Percentiles rank a stretch among this genome's conserved stretches.
Evolutionary conservation across 2,113 vertebrate genomes (phyloP).

Genomic region (Pardalotus punctatus): DNA sequence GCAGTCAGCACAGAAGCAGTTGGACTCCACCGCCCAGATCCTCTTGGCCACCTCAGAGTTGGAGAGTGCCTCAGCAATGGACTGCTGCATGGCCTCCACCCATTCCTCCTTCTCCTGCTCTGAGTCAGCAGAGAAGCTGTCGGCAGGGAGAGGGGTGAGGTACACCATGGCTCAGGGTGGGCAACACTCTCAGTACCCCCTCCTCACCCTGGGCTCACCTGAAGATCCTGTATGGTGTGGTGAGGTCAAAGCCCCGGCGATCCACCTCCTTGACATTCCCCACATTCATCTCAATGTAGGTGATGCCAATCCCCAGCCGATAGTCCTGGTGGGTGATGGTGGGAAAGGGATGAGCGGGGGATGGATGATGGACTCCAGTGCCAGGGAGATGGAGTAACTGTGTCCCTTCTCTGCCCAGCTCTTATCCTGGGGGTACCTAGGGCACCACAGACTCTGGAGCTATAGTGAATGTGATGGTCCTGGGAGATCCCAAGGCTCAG

Average conservation of each 20-base stretch:
- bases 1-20: constrained; percentile 89
- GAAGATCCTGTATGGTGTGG: constrained; percentile 91
- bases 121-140: constrained; percentile 85
- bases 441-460: not conserved
- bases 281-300: constrained; percentile 93
- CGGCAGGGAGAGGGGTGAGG: not conserved
- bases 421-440: not conserved
- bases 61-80: constrained; percentile 86
- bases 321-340: constrained; percentile 76
- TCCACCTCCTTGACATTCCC: constrained; percentile 90
- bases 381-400: not conserved
- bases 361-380: not conserved
- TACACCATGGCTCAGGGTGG: not conserved
- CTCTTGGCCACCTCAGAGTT: constrained; percentile 85
- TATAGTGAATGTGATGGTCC: not conserved
- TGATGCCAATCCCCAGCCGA: constrained; percentile 86
- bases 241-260: constrained; percentile 87
- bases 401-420: not conserved
- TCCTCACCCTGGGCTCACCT: constrained; percentile 67
- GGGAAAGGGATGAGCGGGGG: not conserved
- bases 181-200: not conserved
- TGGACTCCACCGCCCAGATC: constrained; percentile 84
- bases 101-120: constrained; percentile 88
- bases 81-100: constrained; percentile 85
- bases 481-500: not conserved